These are phyloP conservation scores for Hystrix brachyura DNA, from an alignment of 2,113 vertebrate genomes.

Conservation along the genomic window DNA sequence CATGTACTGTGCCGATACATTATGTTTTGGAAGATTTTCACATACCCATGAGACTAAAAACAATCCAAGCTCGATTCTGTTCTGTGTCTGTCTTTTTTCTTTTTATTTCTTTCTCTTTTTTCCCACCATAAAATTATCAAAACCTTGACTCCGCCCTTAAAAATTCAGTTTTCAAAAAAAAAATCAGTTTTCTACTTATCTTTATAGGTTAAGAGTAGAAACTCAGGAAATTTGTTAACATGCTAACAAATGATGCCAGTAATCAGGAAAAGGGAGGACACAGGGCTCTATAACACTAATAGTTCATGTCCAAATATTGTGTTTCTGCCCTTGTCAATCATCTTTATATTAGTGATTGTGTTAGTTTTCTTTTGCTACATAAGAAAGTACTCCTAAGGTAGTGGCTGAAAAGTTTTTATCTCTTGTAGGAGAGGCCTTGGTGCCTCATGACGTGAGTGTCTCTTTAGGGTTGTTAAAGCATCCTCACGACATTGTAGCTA, in stretches of 20 bases:
- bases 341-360: neutral
- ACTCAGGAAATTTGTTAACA: neutral
- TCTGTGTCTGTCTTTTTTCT: neutral
- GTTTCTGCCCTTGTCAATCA: neutral
- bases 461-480: neutral
- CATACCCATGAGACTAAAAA: neutral
- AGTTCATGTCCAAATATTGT: neutral
- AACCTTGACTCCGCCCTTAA: neutral
- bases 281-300: neutral
- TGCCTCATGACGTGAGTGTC: neutral
- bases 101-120: neutral
- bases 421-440: neutral
- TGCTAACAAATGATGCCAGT: neutral
- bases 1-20: slow-evolving; percentile 56
- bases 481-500: neutral
- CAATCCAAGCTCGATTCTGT: neutral
- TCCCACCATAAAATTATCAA: neutral
- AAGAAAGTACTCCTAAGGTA: neutral
- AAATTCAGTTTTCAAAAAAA: neutral
- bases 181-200: neutral
- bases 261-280: neutral
- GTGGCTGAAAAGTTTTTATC: neutral
- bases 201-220: slow-evolving; percentile 17
- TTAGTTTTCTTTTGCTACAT: neutral
- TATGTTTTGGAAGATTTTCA: slow-evolving; percentile 62